Conservation (phyloP, 2,888 invertebrate species). For the Trichacis sp. region DNA sequence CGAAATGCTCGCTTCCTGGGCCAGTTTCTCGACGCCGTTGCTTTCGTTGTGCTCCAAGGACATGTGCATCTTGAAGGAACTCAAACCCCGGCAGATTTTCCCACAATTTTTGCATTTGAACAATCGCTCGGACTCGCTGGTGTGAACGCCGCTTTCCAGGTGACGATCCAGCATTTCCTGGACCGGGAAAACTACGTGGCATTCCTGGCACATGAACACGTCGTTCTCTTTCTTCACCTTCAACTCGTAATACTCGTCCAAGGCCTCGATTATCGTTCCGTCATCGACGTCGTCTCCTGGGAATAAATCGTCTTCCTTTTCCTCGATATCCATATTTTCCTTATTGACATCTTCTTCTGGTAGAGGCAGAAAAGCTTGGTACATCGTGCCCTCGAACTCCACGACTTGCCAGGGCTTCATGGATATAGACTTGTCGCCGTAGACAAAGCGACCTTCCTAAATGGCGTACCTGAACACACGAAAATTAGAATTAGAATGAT, state of each 20-base stretch:
- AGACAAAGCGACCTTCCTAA: conserved; percentile 51
- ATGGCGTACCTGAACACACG: conserved; percentile 47
- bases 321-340: not conserved
- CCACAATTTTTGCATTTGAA: conserved; percentile 53
- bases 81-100: conserved; percentile 48
- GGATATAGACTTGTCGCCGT: conserved; percentile 51
- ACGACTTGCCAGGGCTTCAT: conserved; percentile 59
- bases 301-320: conserved; percentile 4
- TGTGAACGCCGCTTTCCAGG: conserved; percentile 19
- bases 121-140: conserved; percentile 36
- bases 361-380: conserved; percentile 55
- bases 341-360: no score
- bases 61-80: conserved; percentile 33
- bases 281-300: conserved; percentile 16
- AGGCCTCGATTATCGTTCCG: conserved; percentile 12
- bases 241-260: conserved; percentile 30
- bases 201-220: conserved; percentile 49
- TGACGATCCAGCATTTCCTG: conserved; percentile 49
- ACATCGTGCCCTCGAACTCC: conserved; percentile 54
- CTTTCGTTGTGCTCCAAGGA: conserved; percentile 27
- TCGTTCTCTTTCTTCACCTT: conserved; percentile 45
- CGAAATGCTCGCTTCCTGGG: conserved; percentile 18
- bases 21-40: not conserved
- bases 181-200: conserved; percentile 51
- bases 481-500: conserved; percentile 11